Evolutionary conservation across 92 coral and sea anemone species (phyloP), one percentile per base, ranked within the genome.

Genomic region (Montipora capitata): DNA sequence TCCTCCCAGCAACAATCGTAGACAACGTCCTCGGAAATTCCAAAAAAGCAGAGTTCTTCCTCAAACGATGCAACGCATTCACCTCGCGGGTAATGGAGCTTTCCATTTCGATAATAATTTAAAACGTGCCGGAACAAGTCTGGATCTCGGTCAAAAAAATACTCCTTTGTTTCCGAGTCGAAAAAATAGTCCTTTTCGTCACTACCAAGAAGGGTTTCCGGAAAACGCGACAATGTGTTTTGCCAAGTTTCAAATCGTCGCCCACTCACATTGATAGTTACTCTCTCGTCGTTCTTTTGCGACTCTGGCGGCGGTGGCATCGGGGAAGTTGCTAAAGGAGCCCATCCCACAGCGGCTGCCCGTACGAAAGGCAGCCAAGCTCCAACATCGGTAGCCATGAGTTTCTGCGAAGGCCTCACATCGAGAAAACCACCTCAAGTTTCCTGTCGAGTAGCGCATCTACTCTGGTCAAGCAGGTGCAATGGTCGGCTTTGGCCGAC

Each of bases 1-100:
- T 98, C 99, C 74, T 98, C 99, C 99, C 99, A 98, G 67, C 99
- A 98, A 48, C 99, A 98, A 69, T 98, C 99, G 88, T 98, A 98
- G 12, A 98, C 99, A 4, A 96, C 98, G 72, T 96, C 99, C 84
- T 98, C 99, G 11, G 99, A 98, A 40, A 98, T 96, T 11, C 99
- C 98, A 83, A 98, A 98, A 86, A 98, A 98, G 48, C 93, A 86
- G 43, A 98, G 98, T 84, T 98, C 99, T 81, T 97, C 99, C 76
- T 97, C 96, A 69, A 97, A 97, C 20, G 98, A 93, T 73, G 96
- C 91, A 6, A 94, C 96, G 75, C 99, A 97, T 39, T 96, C 98
- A 12, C 96, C 94, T 17, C 96, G 94, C 41, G 98, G 98, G 90
- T 94, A 97, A 82, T 97, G 99, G 65, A 97, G 95, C 88, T 95